A percentile compares a stretch with the other conserved stretches of the same genome.
phyloP scores from a whole-genome alignment of 2,113 vertebrate species.

The Archocentrus centrarchus region DNA sequence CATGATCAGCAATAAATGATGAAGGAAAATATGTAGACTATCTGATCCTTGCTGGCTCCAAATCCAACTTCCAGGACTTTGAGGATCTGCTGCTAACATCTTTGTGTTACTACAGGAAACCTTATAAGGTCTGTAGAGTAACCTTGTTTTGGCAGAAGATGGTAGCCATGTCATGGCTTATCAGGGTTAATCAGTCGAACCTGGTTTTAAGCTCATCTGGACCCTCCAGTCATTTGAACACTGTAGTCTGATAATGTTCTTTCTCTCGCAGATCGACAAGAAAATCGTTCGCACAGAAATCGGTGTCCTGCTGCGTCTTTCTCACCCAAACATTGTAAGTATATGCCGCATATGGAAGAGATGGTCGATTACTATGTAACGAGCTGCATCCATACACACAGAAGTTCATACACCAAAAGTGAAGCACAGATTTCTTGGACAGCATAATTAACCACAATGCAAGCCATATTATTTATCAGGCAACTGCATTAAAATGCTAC shows the following conservation, averaged over 20 bases:
- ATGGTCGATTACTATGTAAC: too few species aligned
- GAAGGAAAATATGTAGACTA: too few species aligned
- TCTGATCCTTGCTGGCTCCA: background rate
- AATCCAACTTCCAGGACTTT: background rate
- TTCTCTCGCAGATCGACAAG: conserved; percentile 85
- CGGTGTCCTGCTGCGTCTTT: conserved; percentile 88
- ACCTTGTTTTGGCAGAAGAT: background rate
- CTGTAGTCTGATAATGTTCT: background rate
- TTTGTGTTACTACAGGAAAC: background rate
- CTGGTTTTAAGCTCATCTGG: too few species aligned
- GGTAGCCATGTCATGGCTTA: background rate
- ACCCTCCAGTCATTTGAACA: too few species aligned
- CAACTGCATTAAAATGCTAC: too few species aligned
- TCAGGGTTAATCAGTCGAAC: background rate
- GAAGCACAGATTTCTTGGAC: too few species aligned
- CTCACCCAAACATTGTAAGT: conserved; percentile 91
- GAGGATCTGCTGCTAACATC: background rate
- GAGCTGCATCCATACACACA: too few species aligned
- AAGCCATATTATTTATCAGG: too few species aligned
- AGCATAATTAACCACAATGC: too few species aligned
- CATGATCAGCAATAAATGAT: background rate
- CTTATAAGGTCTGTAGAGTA: background rate
- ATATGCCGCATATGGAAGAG: background rate
- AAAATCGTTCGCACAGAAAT: conserved; percentile 92
- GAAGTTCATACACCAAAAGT: too few species aligned